Percentiles rank a stretch among this genome's conserved stretches.
Conservation (phyloP, 1,140 invertebrate genomes). For the Centruroides sculpturatus region DNA sequence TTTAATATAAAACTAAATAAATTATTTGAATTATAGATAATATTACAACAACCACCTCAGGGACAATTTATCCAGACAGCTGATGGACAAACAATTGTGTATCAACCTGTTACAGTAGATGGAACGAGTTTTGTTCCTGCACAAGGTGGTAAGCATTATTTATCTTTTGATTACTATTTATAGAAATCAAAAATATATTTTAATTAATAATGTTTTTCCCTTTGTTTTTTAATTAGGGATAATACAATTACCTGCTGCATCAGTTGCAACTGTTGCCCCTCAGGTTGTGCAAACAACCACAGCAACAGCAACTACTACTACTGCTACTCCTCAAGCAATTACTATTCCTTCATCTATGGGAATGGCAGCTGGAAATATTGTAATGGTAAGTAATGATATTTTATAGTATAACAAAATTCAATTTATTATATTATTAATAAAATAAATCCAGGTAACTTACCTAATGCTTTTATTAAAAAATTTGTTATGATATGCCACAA, state of each 20-base stretch:
- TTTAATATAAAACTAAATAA: neutral
- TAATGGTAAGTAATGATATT: conserved; percentile 27
- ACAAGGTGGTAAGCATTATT: conserved; percentile 24
- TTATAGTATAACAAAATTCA: no score
- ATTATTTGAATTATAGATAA: conserved; percentile 20
- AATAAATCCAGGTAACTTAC: no score
- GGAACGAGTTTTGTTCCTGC: conserved; percentile 24
- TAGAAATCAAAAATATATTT: conserved; percentile 1
- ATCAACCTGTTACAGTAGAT: conserved; percentile 57
- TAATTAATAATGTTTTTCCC: no score
- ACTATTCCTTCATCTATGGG: conserved; percentile 25
- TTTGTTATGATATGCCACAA: no score
- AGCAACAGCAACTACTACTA: conserved; percentile 18
- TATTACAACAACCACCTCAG: conserved; percentile 44
- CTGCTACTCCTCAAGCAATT: conserved; percentile 37
- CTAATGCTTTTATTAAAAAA: no score
- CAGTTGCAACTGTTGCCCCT: conserved; percentile 16
- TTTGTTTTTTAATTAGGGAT: conserved; percentile 8
- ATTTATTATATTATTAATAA: no score
- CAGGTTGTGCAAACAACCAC: conserved; percentile 29
- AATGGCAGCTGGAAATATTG: conserved; percentile 39
- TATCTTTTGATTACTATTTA: neutral
- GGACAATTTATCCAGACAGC: conserved; percentile 62
- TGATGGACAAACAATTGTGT: conserved; percentile 86
- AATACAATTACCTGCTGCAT: conserved; percentile 25